These are phyloP conservation scores for Hyaena hyaena DNA, from an alignment of 2,113 vertebrate genomes.

Conservation along the genomic window DNA sequence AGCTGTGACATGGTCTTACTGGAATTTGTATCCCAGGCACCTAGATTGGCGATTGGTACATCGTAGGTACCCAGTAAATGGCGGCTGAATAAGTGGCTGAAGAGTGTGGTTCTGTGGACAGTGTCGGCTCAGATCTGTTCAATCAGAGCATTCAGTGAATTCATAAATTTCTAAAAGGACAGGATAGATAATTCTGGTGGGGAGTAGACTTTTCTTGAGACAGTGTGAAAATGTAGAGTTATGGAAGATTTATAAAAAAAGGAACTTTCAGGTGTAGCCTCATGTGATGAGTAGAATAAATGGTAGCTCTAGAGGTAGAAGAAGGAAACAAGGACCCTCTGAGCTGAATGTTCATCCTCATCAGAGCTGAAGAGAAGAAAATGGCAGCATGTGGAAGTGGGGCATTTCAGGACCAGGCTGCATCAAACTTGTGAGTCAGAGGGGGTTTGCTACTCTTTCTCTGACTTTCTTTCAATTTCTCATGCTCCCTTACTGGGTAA, in stretches of 20 bases:
- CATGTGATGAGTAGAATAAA: not conserved
- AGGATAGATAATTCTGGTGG: not conserved
- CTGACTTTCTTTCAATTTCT: not conserved
- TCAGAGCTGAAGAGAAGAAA: not conserved
- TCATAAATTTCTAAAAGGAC: not conserved
- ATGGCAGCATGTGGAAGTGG: not conserved
- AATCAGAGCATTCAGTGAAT: not conserved
- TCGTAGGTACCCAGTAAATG: not conserved
- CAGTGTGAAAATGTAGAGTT: not conserved
- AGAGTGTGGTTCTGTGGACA: not conserved
- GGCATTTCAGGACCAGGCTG: not conserved
- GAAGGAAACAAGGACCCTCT: not conserved
- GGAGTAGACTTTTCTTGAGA: not conserved
- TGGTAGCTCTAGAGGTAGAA: not conserved
- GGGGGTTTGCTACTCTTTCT: not conserved
- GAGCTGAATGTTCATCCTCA: not conserved
- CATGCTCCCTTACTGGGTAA: not conserved
- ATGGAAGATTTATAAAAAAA: not conserved
- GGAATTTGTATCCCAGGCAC: not conserved
- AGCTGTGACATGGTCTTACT: not conserved
- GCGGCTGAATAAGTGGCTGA: not conserved
- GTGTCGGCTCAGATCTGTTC: not conserved
- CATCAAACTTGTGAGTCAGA: not conserved
- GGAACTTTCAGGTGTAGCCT: not conserved
- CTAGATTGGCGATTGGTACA: not conserved